These are phyloP conservation scores for Drosophila silvestris DNA, from an alignment of 2,888 invertebrate species.

Conservation along the genomic window DNA sequence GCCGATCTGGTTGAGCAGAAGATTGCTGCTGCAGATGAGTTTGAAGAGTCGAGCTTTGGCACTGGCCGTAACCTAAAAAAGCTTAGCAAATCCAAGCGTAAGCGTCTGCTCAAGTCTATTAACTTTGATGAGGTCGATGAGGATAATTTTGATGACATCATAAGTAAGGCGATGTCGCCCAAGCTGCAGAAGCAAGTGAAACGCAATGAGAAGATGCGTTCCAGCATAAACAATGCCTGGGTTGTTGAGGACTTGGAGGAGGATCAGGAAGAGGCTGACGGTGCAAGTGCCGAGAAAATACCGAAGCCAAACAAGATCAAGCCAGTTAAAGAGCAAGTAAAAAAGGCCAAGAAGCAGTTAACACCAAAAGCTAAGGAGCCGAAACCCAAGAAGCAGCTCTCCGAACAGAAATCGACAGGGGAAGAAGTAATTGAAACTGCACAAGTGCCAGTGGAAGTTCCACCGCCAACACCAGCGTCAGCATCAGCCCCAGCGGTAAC, in stretches of 20 bases:
- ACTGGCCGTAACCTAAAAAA: constrained; percentile 84
- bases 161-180: constrained; percentile 77
- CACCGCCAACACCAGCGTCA: constrained; percentile 4
- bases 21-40: constrained; percentile 84
- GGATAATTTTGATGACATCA: constrained; percentile 79
- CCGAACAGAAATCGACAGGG: background rate
- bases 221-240: constrained; percentile 71
- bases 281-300: constrained; percentile 32
- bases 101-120: constrained; percentile 78
- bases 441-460: background rate
- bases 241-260: constrained; percentile 72
- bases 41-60: constrained; percentile 86
- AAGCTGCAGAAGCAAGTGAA: constrained; percentile 70
- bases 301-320: constrained; percentile 15
- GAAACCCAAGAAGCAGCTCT: constrained; percentile 6
- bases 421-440: constrained; percentile 1
- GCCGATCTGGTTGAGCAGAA: constrained; percentile 81
- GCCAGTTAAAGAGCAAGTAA: constrained; percentile 13
- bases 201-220: constrained; percentile 68
- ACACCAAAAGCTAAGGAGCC: constrained; percentile 6
- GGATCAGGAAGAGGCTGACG: background rate
- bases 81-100: constrained; percentile 85
- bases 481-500: background rate
- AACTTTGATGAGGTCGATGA: constrained; percentile 82
- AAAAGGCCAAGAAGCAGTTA: constrained; percentile 34